These are phyloP conservation scores for Acanthosoma haemorrhoidale DNA, from an alignment of 2,888 invertebrate genomes.

Conservation along the genomic window DNA sequence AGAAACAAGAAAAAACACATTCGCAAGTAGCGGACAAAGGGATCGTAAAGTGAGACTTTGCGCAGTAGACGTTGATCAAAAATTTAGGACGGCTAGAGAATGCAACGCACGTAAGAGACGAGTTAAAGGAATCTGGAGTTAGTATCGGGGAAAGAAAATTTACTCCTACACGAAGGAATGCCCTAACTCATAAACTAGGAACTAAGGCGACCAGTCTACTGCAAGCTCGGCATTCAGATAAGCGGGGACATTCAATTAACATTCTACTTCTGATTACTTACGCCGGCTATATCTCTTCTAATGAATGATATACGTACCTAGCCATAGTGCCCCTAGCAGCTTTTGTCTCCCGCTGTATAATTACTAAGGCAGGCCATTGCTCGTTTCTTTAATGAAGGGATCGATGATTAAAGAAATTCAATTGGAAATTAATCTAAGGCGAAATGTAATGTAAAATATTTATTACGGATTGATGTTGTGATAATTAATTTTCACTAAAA, in stretches of 20 bases:
- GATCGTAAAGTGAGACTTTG: too few species aligned
- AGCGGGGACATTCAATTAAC: background rate
- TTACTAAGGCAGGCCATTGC: too few species aligned
- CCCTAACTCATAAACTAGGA: background rate
- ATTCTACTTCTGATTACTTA: slow-evolving; percentile 10
- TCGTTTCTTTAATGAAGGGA: too few species aligned
- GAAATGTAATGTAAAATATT: too few species aligned
- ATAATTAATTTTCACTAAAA: too few species aligned
- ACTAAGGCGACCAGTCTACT: too few species aligned
- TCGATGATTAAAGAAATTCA: too few species aligned
- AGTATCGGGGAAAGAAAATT: slow-evolving; percentile 8
- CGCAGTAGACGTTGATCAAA: background rate
- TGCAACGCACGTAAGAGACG: slow-evolving; percentile 10
- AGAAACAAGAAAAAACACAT: too few species aligned
- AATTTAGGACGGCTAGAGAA: background rate
- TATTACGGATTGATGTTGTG: too few species aligned
- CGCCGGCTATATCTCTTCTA: background rate
- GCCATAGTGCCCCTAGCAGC: background rate
- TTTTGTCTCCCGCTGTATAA: too few species aligned
- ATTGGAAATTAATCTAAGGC: too few species aligned
- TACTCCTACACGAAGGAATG: background rate
- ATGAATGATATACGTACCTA: slow-evolving; percentile 7
- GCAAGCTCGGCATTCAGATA: slow-evolving; percentile 1
- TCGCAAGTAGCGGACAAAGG: too few species aligned
- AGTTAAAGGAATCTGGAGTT: slow-evolving; percentile 8